These are phyloP conservation scores for Ophthalmolycus amberensis DNA, from an alignment of 2,113 vertebrate species.

Conservation along the genomic window DNA sequence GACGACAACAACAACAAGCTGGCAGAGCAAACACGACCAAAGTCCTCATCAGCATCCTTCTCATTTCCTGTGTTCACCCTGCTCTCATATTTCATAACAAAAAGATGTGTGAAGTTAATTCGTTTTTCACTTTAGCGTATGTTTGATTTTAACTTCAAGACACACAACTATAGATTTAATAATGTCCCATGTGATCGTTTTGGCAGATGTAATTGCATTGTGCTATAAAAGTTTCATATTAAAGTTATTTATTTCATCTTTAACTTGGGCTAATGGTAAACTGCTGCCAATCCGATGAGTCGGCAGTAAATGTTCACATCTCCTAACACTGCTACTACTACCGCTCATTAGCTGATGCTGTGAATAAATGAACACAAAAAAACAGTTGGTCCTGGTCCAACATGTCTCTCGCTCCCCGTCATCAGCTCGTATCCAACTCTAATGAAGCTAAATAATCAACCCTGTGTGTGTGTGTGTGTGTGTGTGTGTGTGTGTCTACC, in stretches of 20 bases:
- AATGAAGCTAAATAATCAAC: slow-evolving; percentile 25
- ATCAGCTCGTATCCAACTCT: not conserved
- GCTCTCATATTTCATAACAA: not conserved
- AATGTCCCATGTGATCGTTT: not conserved
- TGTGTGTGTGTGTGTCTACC: not conserved
- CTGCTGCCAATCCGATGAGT: not conserved
- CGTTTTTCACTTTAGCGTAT: not conserved
- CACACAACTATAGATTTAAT: too few relatives aligned
- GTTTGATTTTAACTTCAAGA: not conserved
- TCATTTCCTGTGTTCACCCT: not conserved
- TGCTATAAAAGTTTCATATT: not conserved
- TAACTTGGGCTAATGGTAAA: not conserved
- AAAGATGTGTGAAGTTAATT: not conserved
- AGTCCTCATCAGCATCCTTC: not conserved
- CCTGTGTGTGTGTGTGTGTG: not conserved
- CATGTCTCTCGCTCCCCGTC: not conserved
- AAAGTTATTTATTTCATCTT: not conserved
- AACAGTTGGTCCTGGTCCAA: not conserved
- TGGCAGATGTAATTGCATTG: not conserved
- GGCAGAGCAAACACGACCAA: not conserved
- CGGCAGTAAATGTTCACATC: not conserved
- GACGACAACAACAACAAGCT: slow-evolving; percentile 7
- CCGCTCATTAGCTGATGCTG: not conserved
- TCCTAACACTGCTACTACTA: not conserved
- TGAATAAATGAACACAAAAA: slow-evolving; percentile 17